phyloP scores from a whole-genome alignment of 2,888 invertebrate genomes.

The Hoplodrina ambigua region DNA sequence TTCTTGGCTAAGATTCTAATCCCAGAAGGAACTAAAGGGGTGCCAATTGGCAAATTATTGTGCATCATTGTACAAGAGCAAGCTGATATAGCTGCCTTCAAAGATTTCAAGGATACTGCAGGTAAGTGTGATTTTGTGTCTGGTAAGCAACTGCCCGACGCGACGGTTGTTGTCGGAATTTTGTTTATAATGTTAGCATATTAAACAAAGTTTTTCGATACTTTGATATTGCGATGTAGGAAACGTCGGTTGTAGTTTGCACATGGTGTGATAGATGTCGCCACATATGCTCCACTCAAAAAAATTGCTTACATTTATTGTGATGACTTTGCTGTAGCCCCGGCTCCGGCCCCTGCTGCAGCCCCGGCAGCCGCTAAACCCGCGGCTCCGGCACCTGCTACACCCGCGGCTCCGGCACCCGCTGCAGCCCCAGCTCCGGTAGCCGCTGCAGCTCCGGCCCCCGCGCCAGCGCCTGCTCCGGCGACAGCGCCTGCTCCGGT shows the following conservation, averaged over 20 bases:
- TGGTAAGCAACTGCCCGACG: too few relatives aligned
- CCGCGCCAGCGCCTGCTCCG: slow-evolving; percentile 77
- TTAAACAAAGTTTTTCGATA: too few relatives aligned
- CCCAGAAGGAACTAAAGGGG: slow-evolving; percentile 96
- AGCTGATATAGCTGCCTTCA: slow-evolving; percentile 96
- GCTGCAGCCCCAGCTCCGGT: slow-evolving; percentile 74
- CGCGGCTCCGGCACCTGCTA: slow-evolving; percentile 55
- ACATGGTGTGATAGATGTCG: too few relatives aligned
- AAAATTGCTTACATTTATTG: too few relatives aligned
- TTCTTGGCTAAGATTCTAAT: slow-evolving; percentile 98
- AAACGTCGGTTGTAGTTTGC: too few relatives aligned
- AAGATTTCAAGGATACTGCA: slow-evolving; percentile 94
- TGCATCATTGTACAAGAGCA: slow-evolving; percentile 98
- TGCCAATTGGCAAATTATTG: slow-evolving; percentile 98
- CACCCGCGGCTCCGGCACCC: slow-evolving; percentile 74
- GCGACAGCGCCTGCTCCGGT: slow-evolving; percentile 66
- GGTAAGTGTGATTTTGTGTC: slow-evolving; percentile 69
- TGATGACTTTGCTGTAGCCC: too few relatives aligned
- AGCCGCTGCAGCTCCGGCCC: slow-evolving; percentile 73
- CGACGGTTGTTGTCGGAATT: too few relatives aligned
- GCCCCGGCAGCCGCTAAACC: too few relatives aligned
- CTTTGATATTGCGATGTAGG: too few relatives aligned
- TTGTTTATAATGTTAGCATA: too few relatives aligned
- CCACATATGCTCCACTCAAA: too few relatives aligned
- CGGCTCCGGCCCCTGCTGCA: too few relatives aligned